Base-by-base conservation (phyloP, 2,113 vertebrate species). In the Todiramphus saurophagus region DNA sequence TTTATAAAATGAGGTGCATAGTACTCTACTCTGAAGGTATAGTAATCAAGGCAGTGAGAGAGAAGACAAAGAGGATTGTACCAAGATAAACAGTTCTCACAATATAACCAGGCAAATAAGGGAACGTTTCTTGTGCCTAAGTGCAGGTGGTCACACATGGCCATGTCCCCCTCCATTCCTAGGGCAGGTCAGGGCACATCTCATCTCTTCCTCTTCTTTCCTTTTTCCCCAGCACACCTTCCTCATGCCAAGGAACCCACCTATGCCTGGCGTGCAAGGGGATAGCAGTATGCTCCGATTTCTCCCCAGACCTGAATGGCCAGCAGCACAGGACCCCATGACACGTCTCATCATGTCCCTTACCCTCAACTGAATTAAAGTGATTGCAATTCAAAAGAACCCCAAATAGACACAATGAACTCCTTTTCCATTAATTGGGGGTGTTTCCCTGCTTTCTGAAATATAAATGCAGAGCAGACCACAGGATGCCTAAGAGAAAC, bases 331-430 rank as follows among this genome's bases (percentile, higher is more conserved):
- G 39, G 39, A 70, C 14, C 17, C 11, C n/a, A 1, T 4, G 18
- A 44, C 7, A 1, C 7, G 41, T 30, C 5, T 7, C 56, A 70
- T 13, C 8, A 30, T 83, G 28, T 13, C 27, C 16, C 31, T 58
- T 37, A 24, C 35, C 15, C 27, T 80, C 1, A 0, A 28, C 6
- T 0, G 0, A 50, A 5, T n/a, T 59, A 14, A 81, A 41, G 7
- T 23, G 16, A 8, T 53, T 41, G 14, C 14, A 63, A 11, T 15
- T 59, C 46, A 59, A 5, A 4, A 59, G 27, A 70, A 21, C 4
- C 18, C 10, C 2, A 5, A 39, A 78, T 4, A 84, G 9, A 17
- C 17, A 44, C 35, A 43, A 41, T 5, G 6, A 2, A 33, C 16
- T 90, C 1, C 0, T 62, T 86, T 90, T 35, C 35, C 10, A n/a